Conservation (phyloP, 2,888 invertebrate species). For the Rutpela maculata region DNA sequence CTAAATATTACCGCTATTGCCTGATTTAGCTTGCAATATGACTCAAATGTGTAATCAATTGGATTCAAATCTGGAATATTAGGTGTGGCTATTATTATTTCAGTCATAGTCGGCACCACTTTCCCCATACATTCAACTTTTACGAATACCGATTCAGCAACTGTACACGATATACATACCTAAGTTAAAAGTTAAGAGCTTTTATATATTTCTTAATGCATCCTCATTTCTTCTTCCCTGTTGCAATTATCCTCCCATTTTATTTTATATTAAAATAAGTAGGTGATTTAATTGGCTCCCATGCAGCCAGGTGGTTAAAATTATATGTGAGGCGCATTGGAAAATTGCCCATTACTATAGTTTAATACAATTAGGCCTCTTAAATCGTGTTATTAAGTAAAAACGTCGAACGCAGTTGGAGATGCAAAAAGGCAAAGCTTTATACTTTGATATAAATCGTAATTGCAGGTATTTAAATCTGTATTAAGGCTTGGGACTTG, state of each 20-base stretch:
- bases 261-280: neutral
- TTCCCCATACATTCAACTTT: too few species aligned
- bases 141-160: too few species aligned
- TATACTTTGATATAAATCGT: neutral
- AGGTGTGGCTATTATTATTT: too few species aligned
- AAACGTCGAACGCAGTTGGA: neutral
- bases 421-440: neutral
- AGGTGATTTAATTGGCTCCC: neutral
- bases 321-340: neutral
- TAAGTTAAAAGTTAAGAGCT: too few species aligned
- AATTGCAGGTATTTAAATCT: neutral
- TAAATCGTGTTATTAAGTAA: neutral
- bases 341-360: neutral
- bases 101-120: too few species aligned
- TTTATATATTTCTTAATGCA: too few species aligned
- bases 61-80: too few species aligned
- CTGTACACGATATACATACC: too few species aligned
- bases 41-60: too few species aligned
- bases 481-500: neutral
- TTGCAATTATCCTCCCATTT: neutral
- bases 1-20: too few species aligned
- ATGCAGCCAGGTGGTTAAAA: conserved; percentile 7
- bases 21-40: too few species aligned
- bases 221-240: neutral
- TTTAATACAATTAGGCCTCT: neutral